phyloP scores from a whole-genome alignment of 2,113 vertebrate genomes.

The Himantopus leucocephalus region DNA sequence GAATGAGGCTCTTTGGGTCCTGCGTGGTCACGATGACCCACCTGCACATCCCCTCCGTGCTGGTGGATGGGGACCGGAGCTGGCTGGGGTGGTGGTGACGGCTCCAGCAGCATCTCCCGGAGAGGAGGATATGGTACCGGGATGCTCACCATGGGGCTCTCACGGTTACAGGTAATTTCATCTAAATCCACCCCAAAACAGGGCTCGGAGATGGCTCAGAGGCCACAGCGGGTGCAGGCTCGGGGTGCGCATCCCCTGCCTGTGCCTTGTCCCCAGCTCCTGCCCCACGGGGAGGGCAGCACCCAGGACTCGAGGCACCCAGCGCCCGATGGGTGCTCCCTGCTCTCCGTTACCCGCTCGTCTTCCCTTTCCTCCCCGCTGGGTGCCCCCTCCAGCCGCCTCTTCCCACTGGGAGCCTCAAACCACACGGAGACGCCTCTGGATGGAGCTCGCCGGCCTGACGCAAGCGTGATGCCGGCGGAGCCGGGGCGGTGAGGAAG shows the following conservation, averaged over 20 bases:
- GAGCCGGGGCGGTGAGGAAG: accelerated
- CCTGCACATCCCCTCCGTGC: accelerated
- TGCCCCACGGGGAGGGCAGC: not conserved
- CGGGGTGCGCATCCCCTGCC: not conserved
- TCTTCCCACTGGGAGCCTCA: not conserved
- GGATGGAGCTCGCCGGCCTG: not conserved
- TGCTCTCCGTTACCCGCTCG: accelerated
- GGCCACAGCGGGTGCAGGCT: not conserved
- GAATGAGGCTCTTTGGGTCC: not conserved
- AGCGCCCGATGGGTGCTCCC: not conserved
- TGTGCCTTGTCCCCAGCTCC: not conserved
- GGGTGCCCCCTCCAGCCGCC: not conserved
- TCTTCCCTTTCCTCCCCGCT: not conserved
- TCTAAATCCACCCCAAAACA: not conserved
- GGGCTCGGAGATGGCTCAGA: accelerated
- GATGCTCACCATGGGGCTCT: accelerated
- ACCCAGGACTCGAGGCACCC: not conserved
- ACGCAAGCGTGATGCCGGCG: accelerated
- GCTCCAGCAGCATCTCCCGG: not conserved
- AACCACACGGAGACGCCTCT: accelerated
- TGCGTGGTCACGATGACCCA: accelerated
- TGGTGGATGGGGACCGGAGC: not conserved
- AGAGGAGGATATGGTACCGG: accelerated
- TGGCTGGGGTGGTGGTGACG: accelerated
- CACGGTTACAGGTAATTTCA: accelerated